Evolutionary conservation across 2,113 vertebrate species (phyloP), one percentile per base, ranked within the genome.

Genomic region (Tupaia tana): DNA sequence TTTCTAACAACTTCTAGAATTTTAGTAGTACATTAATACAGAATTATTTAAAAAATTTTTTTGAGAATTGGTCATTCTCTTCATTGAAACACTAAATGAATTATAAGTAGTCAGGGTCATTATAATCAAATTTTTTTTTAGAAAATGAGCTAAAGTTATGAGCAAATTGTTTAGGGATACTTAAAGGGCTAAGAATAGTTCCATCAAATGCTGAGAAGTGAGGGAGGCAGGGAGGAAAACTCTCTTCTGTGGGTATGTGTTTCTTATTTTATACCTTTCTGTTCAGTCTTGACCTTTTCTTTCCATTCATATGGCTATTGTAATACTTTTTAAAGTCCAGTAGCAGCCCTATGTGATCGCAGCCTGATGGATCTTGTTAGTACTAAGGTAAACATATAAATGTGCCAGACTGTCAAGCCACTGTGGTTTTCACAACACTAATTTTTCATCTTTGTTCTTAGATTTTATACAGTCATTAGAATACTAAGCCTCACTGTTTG

Each of bases 51-150:
- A 75, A 34, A 58, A 43, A 7, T 59, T 43, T 56, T 89, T 89
- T 74, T 69, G 29, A 78, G 64, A 92, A 92, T 58, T n/a, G 83
- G 4, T 70, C 66, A 90, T 87, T 92, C 54, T 82, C 0, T 90
- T 91, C 22, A 78, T 79, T 94, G 0, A 31, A 84, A 90, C 11
- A 79, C 54, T 27, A 59, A 43, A 34, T 93, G 34, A 90, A 69
- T 79, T 90, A 58, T 93, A 69, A 59, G 54, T 83, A 92, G 25
- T 66, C 1, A 88, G 20, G 84, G 84, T 84, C 90, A 34, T 74
- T 93, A 29, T 75, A 52, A 75, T 79, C 59, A 94, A 73, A 70
- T 94, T 90, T 95, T 43, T 90, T 54, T 80, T 61, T 78, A 85
- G 19, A 64, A 80, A 31, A 74, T 80, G 0, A 24, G 75, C 43